Evolutionary conservation across 2,797 vertebrate species (phyloP).

Genomic region (Lepus oiostolus): DNA sequence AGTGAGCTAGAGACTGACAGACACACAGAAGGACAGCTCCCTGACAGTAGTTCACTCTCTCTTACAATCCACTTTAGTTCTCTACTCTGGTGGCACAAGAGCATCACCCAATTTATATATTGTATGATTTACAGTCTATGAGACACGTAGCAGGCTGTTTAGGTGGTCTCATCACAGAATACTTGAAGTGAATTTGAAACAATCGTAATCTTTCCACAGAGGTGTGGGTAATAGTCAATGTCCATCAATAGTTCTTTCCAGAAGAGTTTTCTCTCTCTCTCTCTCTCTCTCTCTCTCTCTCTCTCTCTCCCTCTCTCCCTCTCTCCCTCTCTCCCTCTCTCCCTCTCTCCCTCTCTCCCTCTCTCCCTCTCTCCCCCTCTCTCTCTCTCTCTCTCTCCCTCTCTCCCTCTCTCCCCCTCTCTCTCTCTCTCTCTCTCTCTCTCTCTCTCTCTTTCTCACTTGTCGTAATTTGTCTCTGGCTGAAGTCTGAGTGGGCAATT

Average conservation of each 20-base stretch:
- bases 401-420: fast-evolving
- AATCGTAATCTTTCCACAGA: background rate
- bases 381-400: background rate
- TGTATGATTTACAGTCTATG: background rate
- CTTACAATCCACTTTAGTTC: background rate
- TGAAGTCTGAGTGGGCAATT: background rate
- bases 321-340: background rate
- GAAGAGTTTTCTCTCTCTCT: fast-evolving
- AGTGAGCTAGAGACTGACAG: too few species aligned
- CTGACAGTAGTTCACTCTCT: background rate
- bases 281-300: background rate
- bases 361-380: fast-evolving
- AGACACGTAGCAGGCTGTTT: background rate
- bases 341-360: background rate
- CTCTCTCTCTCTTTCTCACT: background rate
- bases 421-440: background rate
- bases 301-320: background rate
- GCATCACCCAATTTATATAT: background rate
- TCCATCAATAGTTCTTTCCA: background rate
- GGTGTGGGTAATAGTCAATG: background rate
- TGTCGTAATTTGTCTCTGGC: background rate
- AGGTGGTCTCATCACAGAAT: background rate
- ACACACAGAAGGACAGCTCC: too few species aligned
- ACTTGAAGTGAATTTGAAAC: background rate
- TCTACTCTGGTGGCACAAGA: background rate